Percentiles rank a stretch among this genome's conserved stretches.
phyloP scores from a whole-genome alignment of 2,888 invertebrate genomes.

The Fragum fragum region DNA sequence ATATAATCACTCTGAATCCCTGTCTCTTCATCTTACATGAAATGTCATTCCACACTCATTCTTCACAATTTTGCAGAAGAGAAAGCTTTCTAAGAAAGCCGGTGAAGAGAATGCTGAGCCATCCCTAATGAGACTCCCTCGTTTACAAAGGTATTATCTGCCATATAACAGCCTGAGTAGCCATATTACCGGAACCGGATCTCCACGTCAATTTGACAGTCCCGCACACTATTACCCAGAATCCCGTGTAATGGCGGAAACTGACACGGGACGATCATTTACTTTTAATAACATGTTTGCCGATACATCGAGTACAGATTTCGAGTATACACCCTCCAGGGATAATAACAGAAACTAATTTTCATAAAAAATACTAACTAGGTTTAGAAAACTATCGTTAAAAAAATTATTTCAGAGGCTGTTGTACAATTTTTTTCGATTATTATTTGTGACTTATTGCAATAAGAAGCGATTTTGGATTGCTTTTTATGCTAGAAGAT shows the following conservation, averaged over 20 bases:
- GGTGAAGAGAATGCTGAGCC: not conserved
- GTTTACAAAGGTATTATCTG: conserved; percentile 22
- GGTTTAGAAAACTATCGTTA: no score
- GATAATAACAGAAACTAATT: not conserved
- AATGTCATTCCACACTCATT: not conserved
- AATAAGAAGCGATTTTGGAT: no score
- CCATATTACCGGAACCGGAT: not conserved
- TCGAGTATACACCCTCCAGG: conserved; percentile 14
- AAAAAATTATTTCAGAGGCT: no score
- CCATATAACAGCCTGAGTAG: not conserved
- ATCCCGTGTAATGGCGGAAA: conserved; percentile 2
- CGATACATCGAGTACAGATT: conserved; percentile 33
- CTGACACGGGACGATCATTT: not conserved
- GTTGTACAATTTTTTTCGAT: no score
- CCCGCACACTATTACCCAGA: conserved; percentile 13
- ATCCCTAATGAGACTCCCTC: conserved; percentile 16
- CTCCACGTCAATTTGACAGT: not conserved
- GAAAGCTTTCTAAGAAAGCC: not conserved
- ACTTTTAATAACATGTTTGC: conserved; percentile 37
- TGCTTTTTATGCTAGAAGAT: no score
- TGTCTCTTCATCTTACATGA: no score
- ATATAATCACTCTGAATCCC: no score
- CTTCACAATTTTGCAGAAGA: conserved; percentile 9
- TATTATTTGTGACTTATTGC: no score
- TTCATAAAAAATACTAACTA: no score